Evolutionary conservation across 2,888 invertebrate genomes (phyloP).

Genomic region (Rugalucina vietnamica): DNA sequence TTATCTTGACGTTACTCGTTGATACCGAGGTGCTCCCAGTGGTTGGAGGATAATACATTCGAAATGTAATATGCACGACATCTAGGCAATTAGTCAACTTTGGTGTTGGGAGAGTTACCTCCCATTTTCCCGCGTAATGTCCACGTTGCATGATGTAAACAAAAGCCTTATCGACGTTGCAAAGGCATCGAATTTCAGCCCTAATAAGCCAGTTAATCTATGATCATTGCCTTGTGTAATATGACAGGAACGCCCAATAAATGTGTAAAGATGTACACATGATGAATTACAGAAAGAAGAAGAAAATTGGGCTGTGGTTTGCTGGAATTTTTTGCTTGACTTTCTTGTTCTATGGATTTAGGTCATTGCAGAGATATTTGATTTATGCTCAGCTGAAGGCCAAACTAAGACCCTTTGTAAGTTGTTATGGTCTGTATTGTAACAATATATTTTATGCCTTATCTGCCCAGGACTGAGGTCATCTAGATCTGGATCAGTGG

Average conservation of each 20-base stretch:
- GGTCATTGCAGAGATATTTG: conserved; percentile 35
- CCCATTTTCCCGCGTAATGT: conserved; percentile 56
- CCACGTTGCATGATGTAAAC: conserved; percentile 55
- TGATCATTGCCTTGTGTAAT: too few species aligned
- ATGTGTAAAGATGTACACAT: neutral
- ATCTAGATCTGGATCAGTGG: too few species aligned
- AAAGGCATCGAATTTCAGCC: neutral
- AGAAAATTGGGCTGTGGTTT: conserved; percentile 39
- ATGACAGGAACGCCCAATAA: neutral
- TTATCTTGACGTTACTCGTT: too few species aligned
- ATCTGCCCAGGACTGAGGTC: too few species aligned
- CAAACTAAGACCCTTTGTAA: neutral
- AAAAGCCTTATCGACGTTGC: conserved; percentile 14
- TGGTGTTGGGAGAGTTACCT: conserved; percentile 18
- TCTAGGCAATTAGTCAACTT: too few species aligned
- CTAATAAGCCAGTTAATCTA: neutral
- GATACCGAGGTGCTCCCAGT: too few species aligned
- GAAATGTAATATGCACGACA: too few species aligned
- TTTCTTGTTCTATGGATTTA: conserved; percentile 30
- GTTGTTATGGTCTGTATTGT: too few species aligned
- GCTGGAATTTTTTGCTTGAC: conserved; percentile 34
- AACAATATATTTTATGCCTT: too few species aligned
- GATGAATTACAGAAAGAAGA: conserved; percentile 42
- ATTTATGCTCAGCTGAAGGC: conserved; percentile 35
- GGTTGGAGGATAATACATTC: too few species aligned